Base-by-base conservation (phyloP, 2,888 invertebrate genomes). In the Mythimna vitellina region DNA sequence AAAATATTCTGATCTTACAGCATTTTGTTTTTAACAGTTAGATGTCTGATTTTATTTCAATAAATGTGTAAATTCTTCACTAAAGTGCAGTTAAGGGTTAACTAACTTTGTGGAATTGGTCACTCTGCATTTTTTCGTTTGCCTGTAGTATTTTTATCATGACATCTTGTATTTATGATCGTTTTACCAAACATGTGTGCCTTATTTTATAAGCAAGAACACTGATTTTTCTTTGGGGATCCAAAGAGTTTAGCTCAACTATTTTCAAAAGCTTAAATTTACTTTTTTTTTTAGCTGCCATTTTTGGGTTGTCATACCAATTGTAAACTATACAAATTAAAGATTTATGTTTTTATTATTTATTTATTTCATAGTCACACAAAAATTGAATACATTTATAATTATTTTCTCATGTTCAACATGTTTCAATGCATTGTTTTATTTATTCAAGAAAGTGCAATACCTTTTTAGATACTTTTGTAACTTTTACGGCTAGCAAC, bases 361-460 rank as follows among this genome's bases (percentile, higher is more conserved):
- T 90, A 89, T 93, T 94, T 92, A 92, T 91, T 93, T 74, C 86
- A 89, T 88, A 92, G 91, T 92, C 94, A 94, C 94, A 94, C 94
- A 94, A 89, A 88, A 89, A 91, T 89, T 85, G 84, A 87, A 88
- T 93, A 94, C 93, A 93, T 87, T 90, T 89, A 89, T 80, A 60
- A 60, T 35, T 38, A 80, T 86, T 86, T 90, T 89, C 87, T 88
- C 78, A 82, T 81, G 85, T 92, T 90, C 92, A 94, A 94, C 93
- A 94, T 93, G 92, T 93, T 93, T 92, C 82, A 91, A 91, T 83
- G 72, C 66, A 67, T 70, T 71, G 71, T 66, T 71, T 84, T 81
- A 77, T 70, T 84, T 81, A 78, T 83, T 86, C 83, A 73, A 67
- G 76, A 82, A 83, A 86, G 83, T 83, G 84, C 83, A 69, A 79